Base-by-base conservation (phyloP, 2,888 invertebrate species). In the Sarcophaga subvicina region DNA sequence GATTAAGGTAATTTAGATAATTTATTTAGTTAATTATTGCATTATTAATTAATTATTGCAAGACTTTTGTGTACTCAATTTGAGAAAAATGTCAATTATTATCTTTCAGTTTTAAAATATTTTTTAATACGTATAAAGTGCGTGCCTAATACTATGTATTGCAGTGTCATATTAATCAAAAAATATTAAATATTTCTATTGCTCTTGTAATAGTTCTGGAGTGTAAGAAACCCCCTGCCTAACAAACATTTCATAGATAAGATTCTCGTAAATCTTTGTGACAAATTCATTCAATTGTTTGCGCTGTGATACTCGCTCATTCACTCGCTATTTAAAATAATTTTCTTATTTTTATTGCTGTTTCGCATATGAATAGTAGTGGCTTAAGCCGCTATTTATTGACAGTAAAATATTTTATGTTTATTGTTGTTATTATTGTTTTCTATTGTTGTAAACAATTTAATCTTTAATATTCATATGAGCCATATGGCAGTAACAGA, bases 381-480 rank as follows among this genome's bases (percentile, higher is more conserved):
- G 37, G 37, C 37, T 37, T 37, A 37, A 37, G 2, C 37, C 37
- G 37, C 37, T 37, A 8, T 37, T 37, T 37, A 37, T 37, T 37
- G 37, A 54, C 54, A 14, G 54, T 14, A 54, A 54, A 14, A 54
- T 54, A 14, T 64, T 60, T 80, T 37, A 63, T 72, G 25, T 73
- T 80, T 75, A 27, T 80, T n/a, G 49, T 60, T 64, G 67, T 70
- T 73, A 37, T 80, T 80, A 20, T 12, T 47, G 10, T 37, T 37
- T 37, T 77, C 47, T 82, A 59, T 71, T 59, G 64, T 77, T 76
- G 49, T 63, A 45, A 69, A 49, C 71, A 66, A 82, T 71, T 71
- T 76, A 76, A 82, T 64, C 76, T 64, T 77, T 54, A 62, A 62
- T 62, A 62, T 20, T 62, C 62, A 62, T 20, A 62, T 62, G n/a